Percentiles rank a stretch among this genome's conserved stretches.
Conservation (phyloP, 2,113 vertebrate species). For the Sylvietta virens region DNA sequence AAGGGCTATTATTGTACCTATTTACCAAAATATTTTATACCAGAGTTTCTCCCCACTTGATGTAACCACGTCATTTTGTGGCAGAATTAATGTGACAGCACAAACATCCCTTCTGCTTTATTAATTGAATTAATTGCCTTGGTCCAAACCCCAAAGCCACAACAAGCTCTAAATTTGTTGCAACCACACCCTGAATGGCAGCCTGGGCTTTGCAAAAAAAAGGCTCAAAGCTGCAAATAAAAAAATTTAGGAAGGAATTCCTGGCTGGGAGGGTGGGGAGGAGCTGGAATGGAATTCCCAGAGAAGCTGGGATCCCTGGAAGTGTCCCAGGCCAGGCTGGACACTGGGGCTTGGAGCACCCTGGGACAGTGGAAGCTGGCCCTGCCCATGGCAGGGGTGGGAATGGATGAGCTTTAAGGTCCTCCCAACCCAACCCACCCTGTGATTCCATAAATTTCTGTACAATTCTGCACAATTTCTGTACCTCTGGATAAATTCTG, state of each 20-base stretch:
- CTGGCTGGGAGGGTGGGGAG: background rate
- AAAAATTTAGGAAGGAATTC: background rate
- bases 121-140: background rate
- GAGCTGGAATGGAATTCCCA: background rate
- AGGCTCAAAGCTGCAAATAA: background rate
- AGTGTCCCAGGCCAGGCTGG: background rate
- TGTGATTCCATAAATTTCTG: background rate
- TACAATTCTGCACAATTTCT: background rate
- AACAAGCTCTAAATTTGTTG: background rate
- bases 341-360: accelerated
- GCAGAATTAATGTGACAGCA: background rate
- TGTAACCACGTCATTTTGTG: background rate
- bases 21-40: background rate
- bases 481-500: background rate
- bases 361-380: accelerated
- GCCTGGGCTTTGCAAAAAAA: background rate
- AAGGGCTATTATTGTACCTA: background rate
- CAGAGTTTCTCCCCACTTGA: background rate
- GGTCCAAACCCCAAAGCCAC: background rate
- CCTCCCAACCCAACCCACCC: background rate
- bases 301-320: background rate
- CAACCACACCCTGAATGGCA: background rate
- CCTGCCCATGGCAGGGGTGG: too few relatives aligned
- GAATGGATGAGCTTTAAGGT: background rate
- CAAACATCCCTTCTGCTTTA: background rate